A percentile compares a stretch with the other conserved stretches of the same genome.
Evolutionary conservation across 2,888 invertebrate species (phyloP).

Genomic region (Pandemis heparana): DNA sequence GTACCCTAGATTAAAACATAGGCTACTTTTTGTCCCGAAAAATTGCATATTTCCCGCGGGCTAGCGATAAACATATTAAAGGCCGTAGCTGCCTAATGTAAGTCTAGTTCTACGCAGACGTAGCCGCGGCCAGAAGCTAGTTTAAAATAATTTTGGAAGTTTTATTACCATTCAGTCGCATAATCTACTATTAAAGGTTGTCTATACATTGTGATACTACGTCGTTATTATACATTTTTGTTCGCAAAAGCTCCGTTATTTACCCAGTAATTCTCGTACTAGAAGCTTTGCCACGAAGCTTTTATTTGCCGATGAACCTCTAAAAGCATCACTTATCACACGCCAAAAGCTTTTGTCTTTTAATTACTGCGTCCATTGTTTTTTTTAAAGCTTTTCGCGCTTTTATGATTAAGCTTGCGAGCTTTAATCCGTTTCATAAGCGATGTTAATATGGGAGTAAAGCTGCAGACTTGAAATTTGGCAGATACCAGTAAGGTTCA

Average conservation of each 20-base stretch:
- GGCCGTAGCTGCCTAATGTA: too few relatives aligned
- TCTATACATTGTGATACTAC: not conserved
- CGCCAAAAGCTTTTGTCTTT: conserved; percentile 29
- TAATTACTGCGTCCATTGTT: conserved; percentile 39
- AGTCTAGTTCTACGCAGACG: too few relatives aligned
- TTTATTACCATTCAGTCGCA: too few relatives aligned
- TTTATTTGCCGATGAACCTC: conserved; percentile 39
- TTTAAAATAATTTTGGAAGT: too few relatives aligned
- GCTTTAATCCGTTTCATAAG: not conserved
- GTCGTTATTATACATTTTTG: too few relatives aligned
- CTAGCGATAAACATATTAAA: too few relatives aligned
- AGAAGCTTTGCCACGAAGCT: conserved; percentile 21
- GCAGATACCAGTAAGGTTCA: too few relatives aligned
- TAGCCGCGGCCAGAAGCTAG: too few relatives aligned
- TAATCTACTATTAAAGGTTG: not conserved
- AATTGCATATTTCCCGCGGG: too few relatives aligned
- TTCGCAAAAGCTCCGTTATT: conserved; percentile 11
- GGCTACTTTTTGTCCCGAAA: too few relatives aligned
- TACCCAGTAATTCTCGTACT: conserved; percentile 19
- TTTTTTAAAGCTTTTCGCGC: conserved; percentile 39
- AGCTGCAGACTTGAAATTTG: not conserved
- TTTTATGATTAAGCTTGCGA: conserved; percentile 6
- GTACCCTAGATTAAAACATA: too few relatives aligned
- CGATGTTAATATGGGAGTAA: not conserved
- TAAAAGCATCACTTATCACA: conserved; percentile 43